Evolutionary conservation across 2,113 vertebrate species (phyloP).

Genomic region (Sakesphorus luctuosus): DNA sequence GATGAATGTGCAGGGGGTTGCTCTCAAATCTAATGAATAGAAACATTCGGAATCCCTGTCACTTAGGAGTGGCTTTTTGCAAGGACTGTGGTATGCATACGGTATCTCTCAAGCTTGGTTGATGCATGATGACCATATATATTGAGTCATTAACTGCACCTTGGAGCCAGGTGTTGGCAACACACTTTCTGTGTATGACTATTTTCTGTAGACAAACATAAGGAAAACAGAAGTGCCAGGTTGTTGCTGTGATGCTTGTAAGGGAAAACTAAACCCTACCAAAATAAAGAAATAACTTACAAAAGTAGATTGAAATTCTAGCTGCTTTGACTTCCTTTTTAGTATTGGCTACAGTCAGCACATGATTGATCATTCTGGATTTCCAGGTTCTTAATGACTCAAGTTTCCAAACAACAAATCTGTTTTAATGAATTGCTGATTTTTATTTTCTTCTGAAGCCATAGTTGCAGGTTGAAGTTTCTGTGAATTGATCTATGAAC

Average conservation of each 20-base stretch:
- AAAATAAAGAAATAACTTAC: background rate
- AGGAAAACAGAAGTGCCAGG: conserved; percentile 26
- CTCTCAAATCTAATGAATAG: conserved; percentile 57
- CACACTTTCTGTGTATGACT: background rate
- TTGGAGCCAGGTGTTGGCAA: conserved; percentile 41
- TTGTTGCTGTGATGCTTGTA: background rate
- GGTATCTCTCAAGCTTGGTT: conserved; percentile 57
- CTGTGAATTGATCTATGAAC: conserved; percentile 68
- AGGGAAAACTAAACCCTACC: background rate
- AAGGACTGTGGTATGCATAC: conserved; percentile 22
- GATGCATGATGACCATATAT: conserved; percentile 31
- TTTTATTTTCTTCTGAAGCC: conserved; percentile 17
- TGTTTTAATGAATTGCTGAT: conserved; percentile 60
- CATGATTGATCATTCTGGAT: background rate
- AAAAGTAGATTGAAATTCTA: background rate
- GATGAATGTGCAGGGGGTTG: conserved; percentile 57
- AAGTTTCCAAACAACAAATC: conserved; percentile 37
- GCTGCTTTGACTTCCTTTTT: background rate
- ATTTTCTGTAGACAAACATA: conserved; percentile 44
- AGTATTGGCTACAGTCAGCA: background rate
- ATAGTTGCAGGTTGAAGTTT: conserved; percentile 48
- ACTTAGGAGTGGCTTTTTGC: conserved; percentile 61
- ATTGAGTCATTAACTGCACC: conserved; percentile 63
- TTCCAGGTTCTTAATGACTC: conserved; percentile 54
- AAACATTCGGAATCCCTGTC: conserved; percentile 34